Percentiles rank a stretch among this genome's conserved stretches.
These are phyloP conservation scores for Noctua janthina DNA, from an alignment of 2,888 invertebrate species.

Conservation along the genomic window DNA sequence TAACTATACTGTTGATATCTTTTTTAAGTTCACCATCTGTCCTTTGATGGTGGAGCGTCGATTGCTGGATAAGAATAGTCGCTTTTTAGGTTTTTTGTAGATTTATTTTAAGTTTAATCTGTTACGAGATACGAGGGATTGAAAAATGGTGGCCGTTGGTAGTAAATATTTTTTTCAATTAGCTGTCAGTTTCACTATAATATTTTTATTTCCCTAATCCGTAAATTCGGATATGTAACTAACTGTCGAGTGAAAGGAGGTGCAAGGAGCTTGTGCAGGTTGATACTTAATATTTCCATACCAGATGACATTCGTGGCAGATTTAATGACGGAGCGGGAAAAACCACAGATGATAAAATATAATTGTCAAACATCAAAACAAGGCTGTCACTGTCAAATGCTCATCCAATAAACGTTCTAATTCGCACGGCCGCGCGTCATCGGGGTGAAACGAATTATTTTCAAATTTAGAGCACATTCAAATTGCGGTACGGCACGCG, in stretches of 20 bases:
- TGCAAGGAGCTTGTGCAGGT: not conserved
- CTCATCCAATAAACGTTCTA: constrained; percentile 73
- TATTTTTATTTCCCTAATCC: not conserved
- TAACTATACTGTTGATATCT: constrained; percentile 66
- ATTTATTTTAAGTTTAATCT: constrained; percentile 21
- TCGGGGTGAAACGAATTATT: constrained; percentile 84
- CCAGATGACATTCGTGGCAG: constrained; percentile 3
- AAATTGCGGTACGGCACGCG: constrained; percentile 89
- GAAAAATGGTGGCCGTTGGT: not conserved
- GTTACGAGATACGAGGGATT: not conserved
- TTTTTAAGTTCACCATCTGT: constrained; percentile 64
- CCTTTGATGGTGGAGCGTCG: constrained; percentile 50
- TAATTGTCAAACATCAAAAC: constrained; percentile 41
- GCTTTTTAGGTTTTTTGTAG: constrained; percentile 9
- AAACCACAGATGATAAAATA: constrained; percentile 12
- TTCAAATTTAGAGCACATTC: constrained; percentile 89
- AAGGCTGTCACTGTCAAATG: constrained; percentile 62
- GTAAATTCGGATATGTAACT: not conserved
- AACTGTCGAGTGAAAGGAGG: not conserved
- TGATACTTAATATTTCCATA: not conserved
- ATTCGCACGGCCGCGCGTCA: constrained; percentile 75
- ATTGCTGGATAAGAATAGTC: constrained; percentile 31
- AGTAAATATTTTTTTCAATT: not conserved
- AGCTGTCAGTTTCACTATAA: not conserved
- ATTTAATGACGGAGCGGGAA: not conserved